These are phyloP conservation scores for Acipenser oxyrinchus DNA, from an alignment of 2,797 vertebrate species.

Conservation along the genomic window DNA sequence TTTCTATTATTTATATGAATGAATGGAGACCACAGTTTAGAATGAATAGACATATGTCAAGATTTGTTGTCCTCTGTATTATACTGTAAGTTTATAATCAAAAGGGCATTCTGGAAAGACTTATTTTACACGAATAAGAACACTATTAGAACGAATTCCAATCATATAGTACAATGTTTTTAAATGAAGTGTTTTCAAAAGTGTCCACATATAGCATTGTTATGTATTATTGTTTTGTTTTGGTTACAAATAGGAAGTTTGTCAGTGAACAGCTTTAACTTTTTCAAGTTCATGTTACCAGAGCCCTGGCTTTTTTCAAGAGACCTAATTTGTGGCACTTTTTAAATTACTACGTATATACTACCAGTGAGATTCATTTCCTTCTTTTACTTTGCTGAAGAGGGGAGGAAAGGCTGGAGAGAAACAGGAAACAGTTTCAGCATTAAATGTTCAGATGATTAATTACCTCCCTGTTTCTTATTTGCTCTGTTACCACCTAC, in stretches of 20 bases:
- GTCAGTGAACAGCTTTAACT: background rate
- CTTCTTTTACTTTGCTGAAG: slow-evolving; percentile 7
- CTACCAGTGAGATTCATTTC: slow-evolving; percentile 8
- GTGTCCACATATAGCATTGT: too few relatives aligned
- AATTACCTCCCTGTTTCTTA: slow-evolving; percentile 1
- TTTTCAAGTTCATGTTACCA: background rate
- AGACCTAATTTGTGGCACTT: slow-evolving; percentile 12
- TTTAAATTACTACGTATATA: background rate
- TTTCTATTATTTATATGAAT: too few relatives aligned
- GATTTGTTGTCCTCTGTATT: too few relatives aligned
- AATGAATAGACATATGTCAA: too few relatives aligned
- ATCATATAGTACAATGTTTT: too few relatives aligned
- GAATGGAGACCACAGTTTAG: too few relatives aligned
- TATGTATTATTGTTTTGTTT: too few relatives aligned
- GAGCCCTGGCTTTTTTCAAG: slow-evolving; percentile 2
- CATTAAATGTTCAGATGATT: slow-evolving; percentile 8
- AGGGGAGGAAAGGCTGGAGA: slow-evolving; percentile 5
- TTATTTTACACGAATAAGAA: too few relatives aligned
- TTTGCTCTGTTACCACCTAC: slow-evolving; percentile 13
- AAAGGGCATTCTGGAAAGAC: too few relatives aligned
- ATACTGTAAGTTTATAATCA: too few relatives aligned
- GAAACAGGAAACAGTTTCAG: slow-evolving; percentile 9
- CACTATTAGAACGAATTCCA: too few relatives aligned
- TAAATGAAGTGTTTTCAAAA: too few relatives aligned
- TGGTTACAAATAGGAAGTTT: background rate